Percentiles rank a stretch among this genome's conserved stretches.
Conservation (phyloP, 2,113 vertebrate species). For the Rhinoptilus africanus region DNA sequence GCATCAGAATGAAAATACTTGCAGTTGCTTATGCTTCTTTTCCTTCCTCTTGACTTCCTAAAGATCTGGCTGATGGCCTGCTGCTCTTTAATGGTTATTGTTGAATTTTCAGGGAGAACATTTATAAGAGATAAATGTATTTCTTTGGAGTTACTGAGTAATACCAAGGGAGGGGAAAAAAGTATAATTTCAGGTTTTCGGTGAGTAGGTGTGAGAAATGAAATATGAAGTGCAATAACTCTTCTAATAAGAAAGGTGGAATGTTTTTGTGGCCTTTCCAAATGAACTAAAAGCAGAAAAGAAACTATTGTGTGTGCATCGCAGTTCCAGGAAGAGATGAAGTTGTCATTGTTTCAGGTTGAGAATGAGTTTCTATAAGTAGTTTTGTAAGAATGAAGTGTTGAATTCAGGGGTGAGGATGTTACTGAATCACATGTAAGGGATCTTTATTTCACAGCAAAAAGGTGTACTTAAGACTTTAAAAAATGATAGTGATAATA, state of each 20-base stretch:
- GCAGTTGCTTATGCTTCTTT: not conserved
- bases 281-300: not conserved
- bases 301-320: not conserved
- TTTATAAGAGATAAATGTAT: not conserved
- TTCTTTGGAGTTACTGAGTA: not conserved
- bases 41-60: not conserved
- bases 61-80: not conserved
- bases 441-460: not conserved
- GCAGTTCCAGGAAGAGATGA: not conserved
- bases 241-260: not conserved
- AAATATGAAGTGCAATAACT: not conserved
- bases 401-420: not conserved
- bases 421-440: not conserved
- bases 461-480: not conserved
- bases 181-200: not conserved
- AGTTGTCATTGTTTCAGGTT: not conserved
- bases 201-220: not conserved
- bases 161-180: not conserved
- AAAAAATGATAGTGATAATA: not conserved
- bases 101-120: not conserved
- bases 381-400: not conserved
- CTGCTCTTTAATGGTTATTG: not conserved
- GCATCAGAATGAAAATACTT: not conserved
- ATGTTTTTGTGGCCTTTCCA: not conserved
- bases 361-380: not conserved